These are phyloP conservation scores for Vulpes vulpes DNA, from an alignment of 2,113 vertebrate species.

Conservation along the genomic window DNA sequence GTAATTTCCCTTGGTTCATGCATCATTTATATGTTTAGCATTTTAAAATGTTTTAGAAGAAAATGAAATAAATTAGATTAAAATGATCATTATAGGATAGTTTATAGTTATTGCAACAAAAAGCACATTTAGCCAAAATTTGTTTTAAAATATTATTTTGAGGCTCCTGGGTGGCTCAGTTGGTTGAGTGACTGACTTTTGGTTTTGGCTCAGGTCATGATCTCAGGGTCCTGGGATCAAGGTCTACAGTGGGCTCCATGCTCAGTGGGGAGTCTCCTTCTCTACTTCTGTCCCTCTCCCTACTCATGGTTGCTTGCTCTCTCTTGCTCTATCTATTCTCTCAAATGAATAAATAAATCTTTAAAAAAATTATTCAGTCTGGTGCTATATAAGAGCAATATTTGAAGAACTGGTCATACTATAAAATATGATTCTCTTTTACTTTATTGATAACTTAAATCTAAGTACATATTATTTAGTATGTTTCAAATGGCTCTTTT, in stretches of 20 bases:
- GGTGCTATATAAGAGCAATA: not conserved
- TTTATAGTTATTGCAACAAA: constrained; percentile 23
- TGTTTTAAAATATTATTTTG: constrained; percentile 14
- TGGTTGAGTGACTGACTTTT: not conserved
- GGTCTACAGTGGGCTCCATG: not conserved
- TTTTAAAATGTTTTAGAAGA: not conserved
- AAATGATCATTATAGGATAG: not conserved
- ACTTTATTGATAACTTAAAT: constrained; percentile 25
- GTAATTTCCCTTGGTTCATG: not conserved
- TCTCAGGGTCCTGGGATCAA: not conserved
- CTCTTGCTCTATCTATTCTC: not conserved
- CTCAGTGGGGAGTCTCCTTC: not conserved
- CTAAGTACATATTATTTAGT: constrained; percentile 10
- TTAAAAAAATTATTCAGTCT: constrained; percentile 15
- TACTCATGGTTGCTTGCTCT: not conserved
- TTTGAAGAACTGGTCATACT: constrained; percentile 7
- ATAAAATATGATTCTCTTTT: not conserved
- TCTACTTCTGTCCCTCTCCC: not conserved
- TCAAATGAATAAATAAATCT: not conserved
- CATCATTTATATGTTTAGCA: not conserved
- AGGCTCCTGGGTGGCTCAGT: not conserved
- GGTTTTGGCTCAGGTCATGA: not conserved
- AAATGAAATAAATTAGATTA: constrained; percentile 51
- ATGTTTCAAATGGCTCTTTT: constrained; percentile 48
- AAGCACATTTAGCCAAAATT: constrained; percentile 55